Base-by-base conservation (phyloP, 2,888 invertebrate species). In the Brachynemurus nebulosus region DNA sequence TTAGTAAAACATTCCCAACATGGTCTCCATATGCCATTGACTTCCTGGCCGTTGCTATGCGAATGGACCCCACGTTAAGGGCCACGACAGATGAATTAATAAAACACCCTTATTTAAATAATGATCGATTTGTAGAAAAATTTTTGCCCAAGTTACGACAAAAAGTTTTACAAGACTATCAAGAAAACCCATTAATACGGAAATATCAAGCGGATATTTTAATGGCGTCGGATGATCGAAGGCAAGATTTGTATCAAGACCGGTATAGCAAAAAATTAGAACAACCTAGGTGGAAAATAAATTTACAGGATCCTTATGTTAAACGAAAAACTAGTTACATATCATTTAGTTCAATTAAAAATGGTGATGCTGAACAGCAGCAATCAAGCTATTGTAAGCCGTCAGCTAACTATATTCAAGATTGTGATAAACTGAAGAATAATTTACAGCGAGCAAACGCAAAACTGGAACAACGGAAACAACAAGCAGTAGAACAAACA, bases 131-230 rank as follows among this genome's bases (percentile, higher is more conserved):
- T 53, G 68, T 72, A 6, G 77, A 78, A 17, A 70, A 65, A 47
- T 83, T 81, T 57, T 67, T 77, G n/a, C 72, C 72, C 0, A 76
- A 78, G 48, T 62, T 85, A 4, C 63, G 76, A 36, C 70, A 74
- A 47, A 74, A 74, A 58, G 69, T 82, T 9, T 72, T 74, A 23
- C 72, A 72, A 53, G 80, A 81, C 54, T 69, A 74, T 48, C 70
- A 72, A 54, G 68, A 56, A 5, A 72, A 72, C 56, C 70, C 72
- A 1, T 54, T 75, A 19, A 52, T 70, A 39, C 51, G 65, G 18
- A 68, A 62, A 49, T 56, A 55, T 45, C 63, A 61, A 51, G 54
- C 57, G 16, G 64, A 65, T 40, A 59, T 65, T 17, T 40, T 65
- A 38, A 54, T 58, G 51, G 60, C 65, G 1, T 63, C 61, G 1